These are phyloP conservation scores for Hiodon alosoides DNA, from an alignment of 2,113 vertebrate genomes.

Conservation along the genomic window DNA sequence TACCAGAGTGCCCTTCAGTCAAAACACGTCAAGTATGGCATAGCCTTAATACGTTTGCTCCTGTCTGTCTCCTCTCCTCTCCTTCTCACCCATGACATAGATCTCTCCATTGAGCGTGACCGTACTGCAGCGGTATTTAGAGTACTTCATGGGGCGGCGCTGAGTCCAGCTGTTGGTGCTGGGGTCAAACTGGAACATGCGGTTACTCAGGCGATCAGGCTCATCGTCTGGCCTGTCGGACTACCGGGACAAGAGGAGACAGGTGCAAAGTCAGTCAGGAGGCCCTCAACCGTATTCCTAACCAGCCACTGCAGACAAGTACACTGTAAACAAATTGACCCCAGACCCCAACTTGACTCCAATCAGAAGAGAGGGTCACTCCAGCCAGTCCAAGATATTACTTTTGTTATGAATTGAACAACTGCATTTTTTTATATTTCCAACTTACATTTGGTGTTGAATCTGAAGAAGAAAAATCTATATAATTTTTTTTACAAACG, in stretches of 20 bases:
- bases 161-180: slow-evolving; percentile 73
- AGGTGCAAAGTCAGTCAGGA: not conserved
- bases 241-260: slow-evolving; percentile 44
- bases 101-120: slow-evolving; percentile 77
- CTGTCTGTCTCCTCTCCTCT: not conserved
- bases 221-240: slow-evolving; percentile 79
- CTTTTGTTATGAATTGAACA: too few species aligned
- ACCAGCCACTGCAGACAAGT: not conserved
- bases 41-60: too few species aligned
- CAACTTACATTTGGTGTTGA: too few species aligned
- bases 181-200: slow-evolving; percentile 73
- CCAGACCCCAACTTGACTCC: too few species aligned
- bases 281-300: not conserved
- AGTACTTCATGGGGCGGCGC: slow-evolving; percentile 73
- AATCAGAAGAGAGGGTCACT: too few species aligned
- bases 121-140: slow-evolving; percentile 80
- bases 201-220: slow-evolving; percentile 81
- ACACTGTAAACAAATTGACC: not conserved
- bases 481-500: too few species aligned
- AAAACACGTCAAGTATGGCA: too few species aligned
- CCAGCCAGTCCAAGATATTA: too few species aligned
- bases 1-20: too few species aligned
- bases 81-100: slow-evolving; percentile 77
- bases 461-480: too few species aligned
- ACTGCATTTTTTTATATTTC: too few species aligned